phyloP scores from a whole-genome alignment of 2,113 vertebrate species.

The Anarrhichthys ocellatus region DNA sequence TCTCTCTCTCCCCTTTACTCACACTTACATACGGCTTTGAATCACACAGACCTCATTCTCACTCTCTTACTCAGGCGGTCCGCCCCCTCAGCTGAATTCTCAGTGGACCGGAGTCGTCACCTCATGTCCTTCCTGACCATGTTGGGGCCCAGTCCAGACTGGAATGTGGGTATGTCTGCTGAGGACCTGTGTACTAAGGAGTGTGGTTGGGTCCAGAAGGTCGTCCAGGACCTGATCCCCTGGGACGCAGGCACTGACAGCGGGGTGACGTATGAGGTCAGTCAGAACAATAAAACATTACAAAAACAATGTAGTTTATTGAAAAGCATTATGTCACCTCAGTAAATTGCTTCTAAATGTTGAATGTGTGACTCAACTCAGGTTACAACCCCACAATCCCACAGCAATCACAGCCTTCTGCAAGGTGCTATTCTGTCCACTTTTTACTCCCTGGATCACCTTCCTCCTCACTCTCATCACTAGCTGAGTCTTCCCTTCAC shows the following conservation, averaged over 20 bases:
- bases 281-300: conserved; percentile 4
- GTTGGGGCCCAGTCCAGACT: conserved; percentile 97
- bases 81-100: conserved; percentile 97
- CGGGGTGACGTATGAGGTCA: conserved; percentile 95
- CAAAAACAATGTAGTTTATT: not conserved
- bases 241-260: conserved; percentile 99
- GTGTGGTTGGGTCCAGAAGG: conserved; percentile 96
- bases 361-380: conserved; percentile 27
- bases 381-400: conserved; percentile 25
- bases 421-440: conserved; percentile 35
- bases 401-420: conserved; percentile 19
- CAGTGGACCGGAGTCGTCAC: conserved; percentile 94
- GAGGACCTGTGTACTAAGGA: conserved; percentile 98
- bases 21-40: not conserved
- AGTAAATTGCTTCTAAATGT: not conserved
- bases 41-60: conserved; percentile 9
- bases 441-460: conserved; percentile 43
- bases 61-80: conserved; percentile 86
- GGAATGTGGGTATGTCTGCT: conserved; percentile 96
- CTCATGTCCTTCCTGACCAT: conserved; percentile 99
- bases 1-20: not conserved
- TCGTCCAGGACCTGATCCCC: conserved; percentile 95
- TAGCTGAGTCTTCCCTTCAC: conserved; percentile 50
- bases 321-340: not conserved
- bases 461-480: conserved; percentile 43